Percentiles rank a stretch among this genome's conserved stretches.
These are phyloP conservation scores for Lithophane leautieri DNA, from an alignment of 2,888 invertebrate species.

Conservation along the genomic window DNA sequence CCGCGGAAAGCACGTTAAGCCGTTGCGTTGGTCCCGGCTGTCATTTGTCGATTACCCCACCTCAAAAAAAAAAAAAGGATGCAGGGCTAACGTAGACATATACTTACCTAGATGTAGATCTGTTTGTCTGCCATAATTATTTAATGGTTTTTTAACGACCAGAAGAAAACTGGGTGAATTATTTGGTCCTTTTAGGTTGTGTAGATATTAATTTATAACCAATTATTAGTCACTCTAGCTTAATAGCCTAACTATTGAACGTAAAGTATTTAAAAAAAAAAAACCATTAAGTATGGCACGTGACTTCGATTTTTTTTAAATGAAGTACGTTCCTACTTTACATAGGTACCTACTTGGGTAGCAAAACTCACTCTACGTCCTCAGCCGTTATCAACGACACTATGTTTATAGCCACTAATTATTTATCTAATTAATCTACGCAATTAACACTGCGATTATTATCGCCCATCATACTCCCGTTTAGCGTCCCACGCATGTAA, in stretches of 20 bases:
- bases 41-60: too few relatives aligned
- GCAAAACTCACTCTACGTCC: background rate
- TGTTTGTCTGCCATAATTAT: too few relatives aligned
- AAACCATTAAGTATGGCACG: background rate
- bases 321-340: background rate
- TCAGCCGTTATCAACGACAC: slow-evolving; percentile 40
- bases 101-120: background rate
- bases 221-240: background rate
- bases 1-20: too few relatives aligned
- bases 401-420: slow-evolving; percentile 34
- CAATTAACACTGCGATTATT: slow-evolving; percentile 40
- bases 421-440: slow-evolving; percentile 52
- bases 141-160: background rate
- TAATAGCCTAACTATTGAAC: background rate
- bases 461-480: slow-evolving; percentile 19
- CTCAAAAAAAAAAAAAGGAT: too few relatives aligned
- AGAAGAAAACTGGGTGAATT: background rate
- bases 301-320: background rate
- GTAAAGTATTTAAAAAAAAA: background rate
- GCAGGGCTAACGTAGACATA: background rate
- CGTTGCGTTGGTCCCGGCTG: too few relatives aligned
- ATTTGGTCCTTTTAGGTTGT: background rate
- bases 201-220: background rate
- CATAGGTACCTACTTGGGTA: background rate
- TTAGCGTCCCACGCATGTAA: slow-evolving; percentile 19